Percentiles rank a stretch among this genome's conserved stretches.
Conservation (phyloP, 2,888 invertebrate genomes). For the Sycophila texana region DNA sequence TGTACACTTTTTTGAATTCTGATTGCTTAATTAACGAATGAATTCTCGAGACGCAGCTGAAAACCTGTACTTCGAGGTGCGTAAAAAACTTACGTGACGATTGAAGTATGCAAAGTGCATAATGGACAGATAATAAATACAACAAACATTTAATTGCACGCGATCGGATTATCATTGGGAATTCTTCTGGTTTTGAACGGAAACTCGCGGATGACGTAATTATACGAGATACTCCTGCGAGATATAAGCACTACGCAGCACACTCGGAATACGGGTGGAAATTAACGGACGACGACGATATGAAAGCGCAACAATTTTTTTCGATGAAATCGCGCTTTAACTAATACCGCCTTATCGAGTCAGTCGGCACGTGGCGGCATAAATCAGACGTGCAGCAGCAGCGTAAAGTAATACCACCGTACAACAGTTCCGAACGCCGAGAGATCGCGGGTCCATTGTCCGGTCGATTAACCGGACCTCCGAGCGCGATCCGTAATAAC, state of each 20-base stretch:
- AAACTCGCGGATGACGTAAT: no score
- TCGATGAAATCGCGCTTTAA: slow-evolving; percentile 3
- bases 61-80: no score
- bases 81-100: no score
- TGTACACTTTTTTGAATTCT: no score
- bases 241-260: no score
- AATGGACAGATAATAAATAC: neutral
- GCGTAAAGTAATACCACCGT: neutral
- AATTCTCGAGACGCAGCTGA: no score
- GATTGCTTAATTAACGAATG: no score
- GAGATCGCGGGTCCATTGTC: slow-evolving; percentile 3
- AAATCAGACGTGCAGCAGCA: neutral
- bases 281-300: no score
- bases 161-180: neutral
- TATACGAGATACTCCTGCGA: no score
- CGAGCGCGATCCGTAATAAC: slow-evolving; percentile 11
- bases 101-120: neutral
- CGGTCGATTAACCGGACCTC: neutral
- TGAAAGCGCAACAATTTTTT: neutral
- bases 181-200: no score
- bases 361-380: neutral
- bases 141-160: neutral
- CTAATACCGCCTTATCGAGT: neutral
- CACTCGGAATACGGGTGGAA: no score
- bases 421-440: neutral